These are phyloP conservation scores for Coecobrya sp. DNA, from an alignment of 2,888 invertebrate genomes.

Conservation along the genomic window DNA sequence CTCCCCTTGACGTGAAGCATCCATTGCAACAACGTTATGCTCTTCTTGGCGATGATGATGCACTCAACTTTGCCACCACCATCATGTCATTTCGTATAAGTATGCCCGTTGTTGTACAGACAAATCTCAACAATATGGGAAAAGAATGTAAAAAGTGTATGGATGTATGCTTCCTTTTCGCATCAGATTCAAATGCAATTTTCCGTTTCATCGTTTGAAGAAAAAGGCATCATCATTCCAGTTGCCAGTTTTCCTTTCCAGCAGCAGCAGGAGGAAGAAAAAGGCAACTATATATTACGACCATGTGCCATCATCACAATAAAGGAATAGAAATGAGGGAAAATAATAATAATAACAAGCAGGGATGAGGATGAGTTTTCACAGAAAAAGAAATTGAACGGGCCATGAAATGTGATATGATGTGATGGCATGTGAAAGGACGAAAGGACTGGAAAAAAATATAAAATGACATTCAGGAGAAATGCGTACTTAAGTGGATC, in stretches of 20 bases:
- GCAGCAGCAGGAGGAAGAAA: neutral
- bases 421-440: constrained; percentile 48
- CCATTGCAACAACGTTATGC: neutral
- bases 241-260: neutral
- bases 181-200: constrained; percentile 38
- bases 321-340: constrained; percentile 28
- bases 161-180: neutral
- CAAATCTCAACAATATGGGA: too few species aligned
- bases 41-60: constrained; percentile 22
- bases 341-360: constrained; percentile 48
- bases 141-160: neutral
- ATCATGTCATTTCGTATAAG: constrained; percentile 14
- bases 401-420: constrained; percentile 58
- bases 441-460: constrained; percentile 43
- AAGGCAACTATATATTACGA: neutral
- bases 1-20: constrained; percentile 46
- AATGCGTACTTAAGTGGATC: constrained; percentile 60
- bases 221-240: constrained; percentile 22
- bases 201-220: constrained; percentile 45
- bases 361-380: constrained; percentile 3
- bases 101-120: neutral
- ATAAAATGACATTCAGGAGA: constrained; percentile 53
- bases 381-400: constrained; percentile 40
- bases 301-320: constrained; percentile 42
- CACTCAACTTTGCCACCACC: constrained; percentile 46